These are phyloP conservation scores for Pogona vitticeps DNA, from an alignment of 2,113 vertebrate genomes.

Conservation along the genomic window DNA sequence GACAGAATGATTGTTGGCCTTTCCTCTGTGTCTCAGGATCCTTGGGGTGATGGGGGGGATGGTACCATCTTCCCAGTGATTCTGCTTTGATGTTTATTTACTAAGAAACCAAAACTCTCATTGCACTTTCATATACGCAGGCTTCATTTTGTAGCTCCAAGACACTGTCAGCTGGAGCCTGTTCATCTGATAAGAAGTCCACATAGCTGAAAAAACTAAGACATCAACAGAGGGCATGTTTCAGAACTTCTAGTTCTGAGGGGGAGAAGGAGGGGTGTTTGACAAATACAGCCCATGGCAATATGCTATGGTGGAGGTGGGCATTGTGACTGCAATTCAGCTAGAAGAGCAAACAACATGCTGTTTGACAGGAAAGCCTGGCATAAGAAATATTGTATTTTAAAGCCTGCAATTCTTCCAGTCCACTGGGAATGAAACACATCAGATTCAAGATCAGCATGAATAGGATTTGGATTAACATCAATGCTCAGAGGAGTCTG, in stretches of 20 bases:
- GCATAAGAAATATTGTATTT: neutral
- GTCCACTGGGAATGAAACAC: neutral
- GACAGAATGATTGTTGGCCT: conserved; percentile 13
- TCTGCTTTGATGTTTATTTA: conserved; percentile 11
- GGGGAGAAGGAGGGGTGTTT: neutral
- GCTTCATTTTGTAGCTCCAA: neutral
- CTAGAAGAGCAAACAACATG: conserved; percentile 3
- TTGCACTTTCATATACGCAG: neutral
- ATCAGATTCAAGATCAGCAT: neutral
- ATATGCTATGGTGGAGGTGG: neutral
- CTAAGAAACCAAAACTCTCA: neutral
- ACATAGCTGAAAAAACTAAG: neutral
- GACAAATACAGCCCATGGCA: neutral
- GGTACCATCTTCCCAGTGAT: neutral
- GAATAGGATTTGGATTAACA: neutral
- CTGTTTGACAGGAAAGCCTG: neutral
- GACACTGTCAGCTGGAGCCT: neutral
- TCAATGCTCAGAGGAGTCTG: neutral
- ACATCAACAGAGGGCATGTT: neutral
- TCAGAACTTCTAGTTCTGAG: neutral
- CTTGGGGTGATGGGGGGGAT: neutral
- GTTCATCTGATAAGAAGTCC: conserved; percentile 2
- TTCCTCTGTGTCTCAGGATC: neutral
- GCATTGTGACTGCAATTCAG: neutral
- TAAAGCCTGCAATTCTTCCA: neutral